Evolutionary conservation across 2,888 invertebrate species (phyloP), one percentile per base, ranked within the genome.

Genomic region (Oxystoma pomonae): DNA sequence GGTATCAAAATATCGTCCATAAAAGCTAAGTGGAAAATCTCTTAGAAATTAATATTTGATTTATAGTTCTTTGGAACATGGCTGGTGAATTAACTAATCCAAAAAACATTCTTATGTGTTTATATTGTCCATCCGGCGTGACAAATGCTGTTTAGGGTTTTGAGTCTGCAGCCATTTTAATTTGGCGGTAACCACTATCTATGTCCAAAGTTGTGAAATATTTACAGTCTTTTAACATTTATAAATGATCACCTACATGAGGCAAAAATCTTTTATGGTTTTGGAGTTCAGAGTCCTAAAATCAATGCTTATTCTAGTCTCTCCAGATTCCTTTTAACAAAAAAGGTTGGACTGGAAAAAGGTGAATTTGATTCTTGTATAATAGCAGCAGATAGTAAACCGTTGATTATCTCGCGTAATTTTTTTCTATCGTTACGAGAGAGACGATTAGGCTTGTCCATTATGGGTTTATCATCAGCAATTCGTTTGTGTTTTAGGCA

Each of bases 401-500:
- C n/a, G n/a, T n/a, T n/a, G n/a, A n/a, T n/a, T n/a, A n/a, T n/a
- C n/a, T n/a, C n/a, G n/a, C n/a, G n/a, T n/a, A n/a, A n/a, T n/a
- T n/a, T n/a, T n/a, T n/a, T n/a, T n/a, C n/a, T n/a, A n/a, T n/a
- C n/a, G n/a, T n/a, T n/a, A n/a, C n/a, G n/a, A n/a, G n/a, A n/a
- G n/a, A n/a, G n/a, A n/a, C n/a, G n/a, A n/a, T n/a, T n/a, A n/a
- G n/a, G n/a, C 51, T 70, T 49, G 35, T 60, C 61, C 60, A 20
- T 58, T 1, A 68, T 56, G 17, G 69, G 66, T 16, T 16, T 55
- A n/a, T 68, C 66, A n/a, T 52, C 55, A 18, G 67, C 21, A 67
- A 19, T 50, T 68, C 64, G 16, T 52, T 19, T 7, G 19, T 7
- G 61, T 61, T 61, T 16, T 57, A 9, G 20, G 57, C 20, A 20